These are phyloP conservation scores for Danio aesculapii DNA, from an alignment of 2,797 vertebrate genomes.

Conservation along the genomic window DNA sequence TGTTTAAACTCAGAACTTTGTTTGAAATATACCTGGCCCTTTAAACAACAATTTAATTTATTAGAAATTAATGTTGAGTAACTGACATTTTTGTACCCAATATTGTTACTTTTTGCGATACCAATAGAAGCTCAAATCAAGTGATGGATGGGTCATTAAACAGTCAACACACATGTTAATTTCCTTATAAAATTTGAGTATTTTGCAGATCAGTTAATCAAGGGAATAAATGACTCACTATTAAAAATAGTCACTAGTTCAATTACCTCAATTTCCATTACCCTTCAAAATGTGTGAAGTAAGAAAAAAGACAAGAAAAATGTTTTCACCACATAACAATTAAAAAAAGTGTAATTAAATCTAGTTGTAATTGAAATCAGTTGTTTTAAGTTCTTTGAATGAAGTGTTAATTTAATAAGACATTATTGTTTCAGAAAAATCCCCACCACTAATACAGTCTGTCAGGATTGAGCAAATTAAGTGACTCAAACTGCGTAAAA, in stretches of 20 bases:
- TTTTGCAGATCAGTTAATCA: no score
- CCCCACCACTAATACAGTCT: background rate
- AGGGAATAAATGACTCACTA: background rate
- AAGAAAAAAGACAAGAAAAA: no score
- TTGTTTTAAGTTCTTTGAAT: background rate
- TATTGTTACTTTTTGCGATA: background rate
- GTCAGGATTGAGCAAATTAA: background rate
- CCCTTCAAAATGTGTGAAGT: no score
- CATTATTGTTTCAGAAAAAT: background rate
- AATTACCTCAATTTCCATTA: no score
- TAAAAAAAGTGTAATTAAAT: background rate
- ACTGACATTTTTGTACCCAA: background rate
- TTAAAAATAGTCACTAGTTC: background rate
- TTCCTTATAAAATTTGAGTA: background rate
- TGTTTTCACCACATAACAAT: no score
- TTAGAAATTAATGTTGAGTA: background rate
- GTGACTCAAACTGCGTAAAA: background rate
- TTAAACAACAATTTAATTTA: background rate
- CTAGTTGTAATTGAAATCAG: background rate
- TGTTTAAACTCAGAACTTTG: no score
- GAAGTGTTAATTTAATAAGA: background rate
- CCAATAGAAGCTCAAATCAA: no score
- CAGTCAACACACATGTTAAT: background rate
- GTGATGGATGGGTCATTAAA: background rate
- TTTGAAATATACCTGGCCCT: no score